Percentiles rank a stretch among this genome's conserved stretches.
Conservation (phyloP, 2,888 invertebrate genomes). For the Tenodera sinensis region DNA sequence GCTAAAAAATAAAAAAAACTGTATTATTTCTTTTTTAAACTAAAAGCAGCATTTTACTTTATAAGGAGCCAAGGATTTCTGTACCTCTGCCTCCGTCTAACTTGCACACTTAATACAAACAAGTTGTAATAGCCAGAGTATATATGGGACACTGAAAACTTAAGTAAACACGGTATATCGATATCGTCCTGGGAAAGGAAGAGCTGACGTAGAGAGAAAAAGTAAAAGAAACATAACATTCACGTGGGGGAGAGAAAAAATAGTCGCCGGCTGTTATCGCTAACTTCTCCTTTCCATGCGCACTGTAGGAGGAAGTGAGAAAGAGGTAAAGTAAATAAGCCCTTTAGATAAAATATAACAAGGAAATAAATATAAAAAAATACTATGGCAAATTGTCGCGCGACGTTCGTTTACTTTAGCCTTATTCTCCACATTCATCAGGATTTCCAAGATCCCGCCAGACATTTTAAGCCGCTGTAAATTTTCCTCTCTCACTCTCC, state of each 20-base stretch:
- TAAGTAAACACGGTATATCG: background rate
- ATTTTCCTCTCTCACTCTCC: conserved; percentile 9
- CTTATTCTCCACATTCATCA: conserved; percentile 54
- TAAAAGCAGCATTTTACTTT: too few species aligned
- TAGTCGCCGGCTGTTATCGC: background rate
- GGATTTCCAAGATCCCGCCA: conserved; percentile 51
- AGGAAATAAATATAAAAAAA: conserved; percentile 26
- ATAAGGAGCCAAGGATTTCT: background rate
- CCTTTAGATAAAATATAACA: conserved; percentile 27
- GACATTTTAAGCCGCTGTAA: conserved; percentile 31
- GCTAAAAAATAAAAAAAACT: too few species aligned
- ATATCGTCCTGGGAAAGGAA: background rate
- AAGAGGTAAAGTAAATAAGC: conserved; percentile 14
- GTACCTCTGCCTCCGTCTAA: background rate
- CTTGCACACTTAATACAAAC: background rate
- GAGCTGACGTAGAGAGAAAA: background rate
- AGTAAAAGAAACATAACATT: background rate
- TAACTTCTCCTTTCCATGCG: background rate
- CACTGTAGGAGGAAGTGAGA: background rate
- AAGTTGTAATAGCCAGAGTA: background rate
- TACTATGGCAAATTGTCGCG: conserved; percentile 33
- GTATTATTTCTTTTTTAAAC: too few species aligned
- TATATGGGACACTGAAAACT: background rate
- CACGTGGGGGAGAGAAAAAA: background rate
- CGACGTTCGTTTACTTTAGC: conserved; percentile 38